phyloP scores from a whole-genome alignment of 2,113 vertebrate genomes.

The Rhagologus leucostigma region DNA sequence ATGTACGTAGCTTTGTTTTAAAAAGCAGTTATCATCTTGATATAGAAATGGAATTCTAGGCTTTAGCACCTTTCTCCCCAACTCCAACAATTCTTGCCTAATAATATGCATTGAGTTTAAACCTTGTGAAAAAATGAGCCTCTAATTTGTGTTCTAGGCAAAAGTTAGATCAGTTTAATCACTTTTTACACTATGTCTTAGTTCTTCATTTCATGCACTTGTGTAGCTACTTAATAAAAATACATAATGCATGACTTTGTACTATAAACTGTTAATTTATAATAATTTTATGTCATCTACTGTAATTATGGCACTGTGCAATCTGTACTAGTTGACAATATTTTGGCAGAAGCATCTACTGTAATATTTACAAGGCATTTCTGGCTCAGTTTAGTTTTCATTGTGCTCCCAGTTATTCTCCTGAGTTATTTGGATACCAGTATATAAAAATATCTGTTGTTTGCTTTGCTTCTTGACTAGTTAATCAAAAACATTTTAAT shows the following conservation, averaged over 20 bases:
- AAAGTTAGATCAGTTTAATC: slow-evolving; percentile 24
- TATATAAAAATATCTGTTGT: slow-evolving; percentile 35
- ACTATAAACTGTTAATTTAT: slow-evolving; percentile 62
- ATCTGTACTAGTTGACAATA: slow-evolving; percentile 44
- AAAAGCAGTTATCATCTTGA: neutral
- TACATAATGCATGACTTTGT: slow-evolving; percentile 48
- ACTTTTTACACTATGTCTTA: slow-evolving; percentile 31
- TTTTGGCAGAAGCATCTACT: slow-evolving; percentile 53
- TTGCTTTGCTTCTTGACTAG: slow-evolving; percentile 37
- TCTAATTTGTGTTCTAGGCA: neutral
- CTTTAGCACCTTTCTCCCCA: neutral
- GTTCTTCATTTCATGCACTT: neutral
- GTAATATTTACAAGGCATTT: slow-evolving; percentile 63
- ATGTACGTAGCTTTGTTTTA: neutral
- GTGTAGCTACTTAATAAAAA: slow-evolving; percentile 51
- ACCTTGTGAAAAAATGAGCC: neutral
- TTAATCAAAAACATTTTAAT: slow-evolving; percentile 40
- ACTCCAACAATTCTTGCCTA: neutral
- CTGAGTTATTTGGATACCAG: slow-evolving; percentile 25
- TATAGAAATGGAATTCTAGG: neutral
- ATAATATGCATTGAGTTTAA: neutral
- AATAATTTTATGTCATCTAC: slow-evolving; percentile 55
- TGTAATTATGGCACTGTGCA: slow-evolving; percentile 50
- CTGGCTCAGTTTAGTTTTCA: slow-evolving; percentile 43
- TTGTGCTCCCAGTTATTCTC: slow-evolving; percentile 42